These are phyloP conservation scores for Cheilosia soror DNA, from an alignment of 2,888 invertebrate genomes.

Conservation along the genomic window DNA sequence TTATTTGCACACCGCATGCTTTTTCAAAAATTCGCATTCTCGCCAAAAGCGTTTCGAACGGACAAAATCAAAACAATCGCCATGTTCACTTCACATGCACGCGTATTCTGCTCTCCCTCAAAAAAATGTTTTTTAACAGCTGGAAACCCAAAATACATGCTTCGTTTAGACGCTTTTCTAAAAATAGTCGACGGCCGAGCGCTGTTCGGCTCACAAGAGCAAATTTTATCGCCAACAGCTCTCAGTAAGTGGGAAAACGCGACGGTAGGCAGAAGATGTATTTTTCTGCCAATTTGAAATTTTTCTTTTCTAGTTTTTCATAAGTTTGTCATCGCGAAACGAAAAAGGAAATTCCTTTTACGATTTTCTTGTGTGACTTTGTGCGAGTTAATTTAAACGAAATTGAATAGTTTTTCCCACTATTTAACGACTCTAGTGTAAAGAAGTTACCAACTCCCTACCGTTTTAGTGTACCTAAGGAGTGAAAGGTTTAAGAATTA, in stretches of 20 bases:
- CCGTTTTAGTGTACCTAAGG: conserved; percentile 16
- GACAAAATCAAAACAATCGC: conserved; percentile 48
- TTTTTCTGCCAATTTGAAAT: conserved; percentile 43
- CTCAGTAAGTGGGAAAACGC: conserved; percentile 68
- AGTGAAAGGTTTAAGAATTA: conserved; percentile 23
- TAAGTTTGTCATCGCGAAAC: conserved; percentile 38
- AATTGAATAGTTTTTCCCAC: conserved; percentile 17
- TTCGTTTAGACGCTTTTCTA: conserved; percentile 74
- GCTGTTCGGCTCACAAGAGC: conserved; percentile 36
- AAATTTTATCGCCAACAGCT: conserved; percentile 1
- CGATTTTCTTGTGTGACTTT: conserved; percentile 14
- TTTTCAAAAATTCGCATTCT: conserved; percentile 18
- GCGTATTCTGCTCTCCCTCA: conserved; percentile 34
- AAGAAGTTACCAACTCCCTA: conserved; percentile 11
- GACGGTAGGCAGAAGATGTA: conserved; percentile 70
- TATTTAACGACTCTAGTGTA: conserved; percentile 18
- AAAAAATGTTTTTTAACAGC: conserved; percentile 70
- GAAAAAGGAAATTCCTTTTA: conserved; percentile 29
- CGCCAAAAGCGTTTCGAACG: conserved; percentile 21
- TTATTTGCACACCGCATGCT: background rate
- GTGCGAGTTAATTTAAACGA: conserved; percentile 8
- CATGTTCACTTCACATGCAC: conserved; percentile 23
- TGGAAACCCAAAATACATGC: conserved; percentile 72
- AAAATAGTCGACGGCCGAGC: conserved; percentile 62
- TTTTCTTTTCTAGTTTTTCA: conserved; percentile 62